Conservation (phyloP, 1,140 invertebrate genomes). For the Drosophila ananassae region DNA sequence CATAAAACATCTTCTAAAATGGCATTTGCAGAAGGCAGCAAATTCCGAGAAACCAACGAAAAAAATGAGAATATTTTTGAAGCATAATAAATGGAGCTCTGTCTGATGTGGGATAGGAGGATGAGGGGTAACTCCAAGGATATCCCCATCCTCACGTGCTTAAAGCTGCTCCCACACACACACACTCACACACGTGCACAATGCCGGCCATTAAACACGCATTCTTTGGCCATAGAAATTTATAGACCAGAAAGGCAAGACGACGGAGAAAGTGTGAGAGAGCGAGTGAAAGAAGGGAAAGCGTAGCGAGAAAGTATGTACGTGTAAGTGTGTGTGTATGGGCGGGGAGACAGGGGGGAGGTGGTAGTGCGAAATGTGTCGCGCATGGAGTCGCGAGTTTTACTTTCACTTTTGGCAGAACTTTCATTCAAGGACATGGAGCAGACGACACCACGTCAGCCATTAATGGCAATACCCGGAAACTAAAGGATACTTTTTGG, state of each 20-base stretch:
- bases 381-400: slow-evolving; percentile 59
- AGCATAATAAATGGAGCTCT: slow-evolving; percentile 75
- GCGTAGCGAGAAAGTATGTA: slow-evolving; percentile 49
- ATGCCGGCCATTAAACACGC: slow-evolving; percentile 81
- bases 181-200: slow-evolving; percentile 51
- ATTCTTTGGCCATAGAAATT: slow-evolving; percentile 80
- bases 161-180: slow-evolving; percentile 43
- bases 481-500: slow-evolving; percentile 7
- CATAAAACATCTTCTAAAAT: slow-evolving; percentile 83
- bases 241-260: slow-evolving; percentile 74
- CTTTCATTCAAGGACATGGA: slow-evolving; percentile 53
- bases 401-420: slow-evolving; percentile 48
- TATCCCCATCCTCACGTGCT: slow-evolving; percentile 61
- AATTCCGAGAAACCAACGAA: slow-evolving; percentile 47
- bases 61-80: slow-evolving; percentile 61
- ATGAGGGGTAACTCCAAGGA: slow-evolving; percentile 35
- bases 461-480: slow-evolving; percentile 30
- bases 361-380: slow-evolving; percentile 65
- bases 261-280: slow-evolving; percentile 63
- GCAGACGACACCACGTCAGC: slow-evolving; percentile 33
- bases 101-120: slow-evolving; percentile 14
- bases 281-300: slow-evolving; percentile 43
- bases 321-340: slow-evolving; percentile 1
- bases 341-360: not conserved
- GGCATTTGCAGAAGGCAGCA: slow-evolving; percentile 75